phyloP scores from a whole-genome alignment of 2,797 vertebrate species.

The Tarsius wallacei region DNA sequence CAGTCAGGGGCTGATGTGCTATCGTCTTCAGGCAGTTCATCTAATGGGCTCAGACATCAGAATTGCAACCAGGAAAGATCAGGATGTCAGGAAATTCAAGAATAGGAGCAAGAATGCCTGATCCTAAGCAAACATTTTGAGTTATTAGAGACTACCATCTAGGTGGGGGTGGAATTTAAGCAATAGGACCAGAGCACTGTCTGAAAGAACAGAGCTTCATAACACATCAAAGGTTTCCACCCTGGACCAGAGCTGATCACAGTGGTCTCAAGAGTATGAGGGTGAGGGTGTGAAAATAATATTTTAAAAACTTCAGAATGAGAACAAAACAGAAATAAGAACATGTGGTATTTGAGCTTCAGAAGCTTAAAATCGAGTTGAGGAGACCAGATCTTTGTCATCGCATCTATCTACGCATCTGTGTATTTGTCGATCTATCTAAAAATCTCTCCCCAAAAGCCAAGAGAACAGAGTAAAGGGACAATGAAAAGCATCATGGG shows the following conservation, averaged over 20 bases:
- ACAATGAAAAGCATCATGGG: not conserved
- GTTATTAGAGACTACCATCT: not conserved
- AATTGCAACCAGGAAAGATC: not conserved
- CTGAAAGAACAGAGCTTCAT: not conserved
- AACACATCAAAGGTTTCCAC: not conserved
- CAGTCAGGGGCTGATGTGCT: no score
- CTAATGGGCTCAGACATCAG: not conserved
- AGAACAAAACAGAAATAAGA: not conserved
- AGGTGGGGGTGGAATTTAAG: not conserved
- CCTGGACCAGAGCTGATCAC: not conserved
- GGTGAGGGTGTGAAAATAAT: not conserved
- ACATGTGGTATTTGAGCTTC: not conserved
- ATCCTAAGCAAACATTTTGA: not conserved
- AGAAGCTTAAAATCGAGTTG: not conserved
- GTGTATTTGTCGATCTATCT: not conserved
- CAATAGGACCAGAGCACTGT: not conserved
- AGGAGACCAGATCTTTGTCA: not conserved
- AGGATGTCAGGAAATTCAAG: not conserved
- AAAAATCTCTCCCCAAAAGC: not conserved
- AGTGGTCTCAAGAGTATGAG: not conserved
- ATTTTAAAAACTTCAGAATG: not conserved
- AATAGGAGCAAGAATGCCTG: not conserved
- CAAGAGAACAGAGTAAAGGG: not conserved
- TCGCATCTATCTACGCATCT: not conserved
- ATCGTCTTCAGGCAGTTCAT: not conserved